These are phyloP conservation scores for Trachurus trachurus DNA, from an alignment of 2,797 vertebrate genomes.

Conservation along the genomic window DNA sequence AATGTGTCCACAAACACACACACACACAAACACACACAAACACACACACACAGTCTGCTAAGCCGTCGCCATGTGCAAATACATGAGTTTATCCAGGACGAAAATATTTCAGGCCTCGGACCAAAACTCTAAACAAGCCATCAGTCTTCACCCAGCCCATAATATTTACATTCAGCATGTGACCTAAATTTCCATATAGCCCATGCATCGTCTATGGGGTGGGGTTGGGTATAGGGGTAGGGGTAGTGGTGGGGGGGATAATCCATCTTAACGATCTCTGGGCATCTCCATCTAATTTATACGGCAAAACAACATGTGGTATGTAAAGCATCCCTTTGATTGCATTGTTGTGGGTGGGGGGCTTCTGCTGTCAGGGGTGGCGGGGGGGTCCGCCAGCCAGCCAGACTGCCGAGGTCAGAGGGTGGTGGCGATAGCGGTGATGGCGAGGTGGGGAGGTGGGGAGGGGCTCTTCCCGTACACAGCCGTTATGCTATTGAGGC, in stretches of 20 bases:
- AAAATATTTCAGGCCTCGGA: neutral
- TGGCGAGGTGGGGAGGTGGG: neutral
- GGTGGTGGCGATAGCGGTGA: no score
- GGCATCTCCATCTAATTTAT: slow-evolving; percentile 72
- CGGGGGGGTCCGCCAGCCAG: slow-evolving; percentile 36
- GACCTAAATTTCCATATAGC: slow-evolving; percentile 81
- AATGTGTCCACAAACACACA: no score
- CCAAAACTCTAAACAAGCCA: slow-evolving; percentile 19
- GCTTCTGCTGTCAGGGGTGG: slow-evolving; percentile 54
- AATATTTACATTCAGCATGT: slow-evolving; percentile 78
- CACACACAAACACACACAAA: no score
- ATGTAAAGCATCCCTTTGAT: slow-evolving; percentile 82
- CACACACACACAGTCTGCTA: no score
- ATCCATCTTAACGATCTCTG: slow-evolving; percentile 77
- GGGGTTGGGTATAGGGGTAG: no score
- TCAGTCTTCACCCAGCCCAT: slow-evolving; percentile 39
- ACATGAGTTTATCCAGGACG: neutral
- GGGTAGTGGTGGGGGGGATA: slow-evolving; percentile 40
- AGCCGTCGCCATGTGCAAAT: neutral
- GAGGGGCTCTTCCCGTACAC: slow-evolving; percentile 73
- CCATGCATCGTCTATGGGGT: neutral
- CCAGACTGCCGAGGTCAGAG: slow-evolving; percentile 73
- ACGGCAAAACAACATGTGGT: slow-evolving; percentile 81
- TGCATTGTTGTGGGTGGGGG: slow-evolving; percentile 66
- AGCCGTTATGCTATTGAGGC: slow-evolving; percentile 47